These are phyloP conservation scores for Erpobdella octoculata DNA, from an alignment of 2,888 invertebrate genomes.

Conservation along the genomic window DNA sequence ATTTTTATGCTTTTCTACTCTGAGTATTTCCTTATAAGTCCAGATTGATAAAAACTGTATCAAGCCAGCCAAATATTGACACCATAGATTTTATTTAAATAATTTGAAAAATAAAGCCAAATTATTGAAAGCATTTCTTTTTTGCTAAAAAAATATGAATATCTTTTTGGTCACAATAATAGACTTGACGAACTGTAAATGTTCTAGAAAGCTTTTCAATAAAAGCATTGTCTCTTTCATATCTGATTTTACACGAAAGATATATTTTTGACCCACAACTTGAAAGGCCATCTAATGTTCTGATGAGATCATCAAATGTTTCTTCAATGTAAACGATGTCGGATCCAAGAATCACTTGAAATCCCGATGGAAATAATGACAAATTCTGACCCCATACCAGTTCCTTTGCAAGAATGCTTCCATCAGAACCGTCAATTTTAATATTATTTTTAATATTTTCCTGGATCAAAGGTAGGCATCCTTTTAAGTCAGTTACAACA, in stretches of 20 bases:
- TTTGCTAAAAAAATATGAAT: constrained; percentile 40
- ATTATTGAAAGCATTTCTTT: neutral
- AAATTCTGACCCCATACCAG: constrained; percentile 46
- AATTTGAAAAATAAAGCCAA: neutral
- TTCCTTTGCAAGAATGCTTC: constrained; percentile 34
- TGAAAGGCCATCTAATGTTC: constrained; percentile 19
- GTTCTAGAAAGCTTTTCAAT: constrained; percentile 40
- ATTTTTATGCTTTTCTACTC: no score
- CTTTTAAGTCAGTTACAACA: constrained; percentile 7
- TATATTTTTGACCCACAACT: constrained; percentile 39
- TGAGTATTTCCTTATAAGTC: no score
- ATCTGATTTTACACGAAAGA: constrained; percentile 47
- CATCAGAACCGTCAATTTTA: neutral
- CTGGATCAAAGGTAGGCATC: constrained; percentile 1
- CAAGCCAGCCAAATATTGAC: no score
- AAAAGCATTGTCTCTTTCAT: constrained; percentile 45
- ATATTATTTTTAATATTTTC: neutral
- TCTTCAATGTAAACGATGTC: constrained; percentile 51
- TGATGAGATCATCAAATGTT: constrained; percentile 43
- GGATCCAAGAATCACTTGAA: constrained; percentile 49
- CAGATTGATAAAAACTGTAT: no score
- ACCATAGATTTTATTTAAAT: neutral
- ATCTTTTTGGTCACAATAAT: constrained; percentile 42
- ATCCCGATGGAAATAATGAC: constrained; percentile 34
- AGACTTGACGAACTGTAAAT: constrained; percentile 41